Percentiles rank a stretch among this genome's conserved stretches.
phyloP scores from a whole-genome alignment of 2,113 vertebrate species.

The Emydocephalus ijimae region DNA sequence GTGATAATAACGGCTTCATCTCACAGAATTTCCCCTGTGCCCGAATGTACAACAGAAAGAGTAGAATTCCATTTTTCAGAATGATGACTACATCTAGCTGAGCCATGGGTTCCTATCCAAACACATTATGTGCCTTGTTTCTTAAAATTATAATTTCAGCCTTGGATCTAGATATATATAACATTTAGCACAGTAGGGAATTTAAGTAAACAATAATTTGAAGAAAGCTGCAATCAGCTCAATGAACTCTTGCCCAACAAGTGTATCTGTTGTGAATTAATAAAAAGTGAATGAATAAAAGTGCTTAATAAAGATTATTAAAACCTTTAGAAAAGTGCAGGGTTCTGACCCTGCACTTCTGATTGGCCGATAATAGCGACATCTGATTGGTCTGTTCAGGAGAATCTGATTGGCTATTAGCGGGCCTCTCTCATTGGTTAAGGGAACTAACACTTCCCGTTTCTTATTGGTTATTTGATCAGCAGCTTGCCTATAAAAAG shows the following conservation, averaged over 20 bases:
- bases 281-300: too few relatives aligned
- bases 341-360: too few relatives aligned
- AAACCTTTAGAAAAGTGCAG: too few relatives aligned
- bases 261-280: too few relatives aligned
- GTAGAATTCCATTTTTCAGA: background rate
- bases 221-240: background rate
- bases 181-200: constrained; percentile 26
- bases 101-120: constrained; percentile 10
- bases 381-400: too few relatives aligned
- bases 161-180: constrained; percentile 18
- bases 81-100: background rate
- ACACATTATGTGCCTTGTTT: constrained; percentile 10
- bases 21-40: background rate
- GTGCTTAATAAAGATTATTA: too few relatives aligned
- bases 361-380: too few relatives aligned
- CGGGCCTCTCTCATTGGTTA: too few relatives aligned
- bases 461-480: too few relatives aligned
- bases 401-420: too few relatives aligned
- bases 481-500: too few relatives aligned
- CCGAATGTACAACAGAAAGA: background rate
- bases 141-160: constrained; percentile 23
- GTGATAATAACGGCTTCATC: constrained; percentile 3
- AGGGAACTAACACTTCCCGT: too few relatives aligned
- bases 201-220: constrained; percentile 30
- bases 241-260: background rate